Percentiles rank a stretch among this genome's conserved stretches.
Conservation (phyloP, 2,888 invertebrate species). For the Phengaris alcon region DNA sequence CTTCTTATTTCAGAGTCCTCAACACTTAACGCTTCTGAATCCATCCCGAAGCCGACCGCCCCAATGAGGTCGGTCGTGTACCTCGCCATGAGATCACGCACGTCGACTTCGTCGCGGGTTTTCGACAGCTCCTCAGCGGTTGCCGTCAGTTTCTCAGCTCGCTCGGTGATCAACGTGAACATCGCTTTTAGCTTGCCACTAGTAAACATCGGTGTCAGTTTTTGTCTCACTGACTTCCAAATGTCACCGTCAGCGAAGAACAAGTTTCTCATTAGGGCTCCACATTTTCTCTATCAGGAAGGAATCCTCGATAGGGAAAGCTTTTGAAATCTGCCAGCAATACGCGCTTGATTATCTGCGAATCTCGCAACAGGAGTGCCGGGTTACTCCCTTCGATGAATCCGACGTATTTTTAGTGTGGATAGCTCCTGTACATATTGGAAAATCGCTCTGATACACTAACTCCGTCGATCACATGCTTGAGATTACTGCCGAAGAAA, state of each 20-base stretch:
- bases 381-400: conserved; percentile 24
- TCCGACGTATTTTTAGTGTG: conserved; percentile 21
- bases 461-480: not conserved
- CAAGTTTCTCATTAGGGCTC: conserved; percentile 24
- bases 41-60: conserved; percentile 41
- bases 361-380: conserved; percentile 11
- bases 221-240: conserved; percentile 58
- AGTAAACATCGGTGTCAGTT: conserved; percentile 60
- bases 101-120: conserved; percentile 45
- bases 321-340: conserved; percentile 10
- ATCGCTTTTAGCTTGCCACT: conserved; percentile 59
- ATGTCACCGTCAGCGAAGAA: conserved; percentile 56
- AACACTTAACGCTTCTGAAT: conserved; percentile 39
- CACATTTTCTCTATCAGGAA: not conserved
- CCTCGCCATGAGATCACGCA: conserved; percentile 54
- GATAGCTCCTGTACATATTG: conserved; percentile 23
- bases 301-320: conserved; percentile 15
- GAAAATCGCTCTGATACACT: conserved; percentile 4
- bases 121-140: conserved; percentile 46
- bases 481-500: conserved; percentile 48
- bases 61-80: conserved; percentile 43
- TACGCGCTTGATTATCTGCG: conserved; percentile 19
- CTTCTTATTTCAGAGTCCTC: conserved; percentile 39
- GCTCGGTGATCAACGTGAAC: conserved; percentile 58
- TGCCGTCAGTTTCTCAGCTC: conserved; percentile 51